phyloP scores from a whole-genome alignment of 1,140 invertebrate species.

The Drosophila nigrodunni region DNA sequence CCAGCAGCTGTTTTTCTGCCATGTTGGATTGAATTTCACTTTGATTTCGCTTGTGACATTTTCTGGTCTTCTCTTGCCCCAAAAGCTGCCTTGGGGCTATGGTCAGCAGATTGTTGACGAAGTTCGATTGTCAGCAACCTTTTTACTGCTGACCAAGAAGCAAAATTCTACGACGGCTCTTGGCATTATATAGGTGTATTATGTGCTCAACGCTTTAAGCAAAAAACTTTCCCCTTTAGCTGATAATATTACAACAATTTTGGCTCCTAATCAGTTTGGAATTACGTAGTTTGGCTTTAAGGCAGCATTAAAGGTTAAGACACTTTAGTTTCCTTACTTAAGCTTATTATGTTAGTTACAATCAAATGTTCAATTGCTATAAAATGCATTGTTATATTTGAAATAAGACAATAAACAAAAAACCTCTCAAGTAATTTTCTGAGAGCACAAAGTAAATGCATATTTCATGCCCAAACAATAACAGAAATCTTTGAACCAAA shows the following conservation, averaged over 20 bases:
- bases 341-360: no score
- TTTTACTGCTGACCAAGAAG: slow-evolving; percentile 30
- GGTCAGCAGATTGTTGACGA: slow-evolving; percentile 57
- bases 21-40: slow-evolving; percentile 58
- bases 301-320: background rate
- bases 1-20: slow-evolving; percentile 59
- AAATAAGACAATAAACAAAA: slow-evolving; percentile 1
- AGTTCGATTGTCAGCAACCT: slow-evolving; percentile 28
- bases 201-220: background rate
- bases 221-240: background rate
- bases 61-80: slow-evolving; percentile 13
- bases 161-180: background rate
- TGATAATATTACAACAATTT: background rate
- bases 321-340: background rate
- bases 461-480: slow-evolving; percentile 32
- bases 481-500: slow-evolving; percentile 17
- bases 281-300: background rate
- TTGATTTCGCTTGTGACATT: slow-evolving; percentile 12
- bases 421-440: background rate
- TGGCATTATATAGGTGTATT: slow-evolving; percentile 21
- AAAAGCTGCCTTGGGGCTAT: slow-evolving; percentile 47
- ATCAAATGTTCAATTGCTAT: background rate
- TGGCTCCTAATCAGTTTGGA: background rate
- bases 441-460: slow-evolving; percentile 23
- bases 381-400: slow-evolving; percentile 4